phyloP scores from a whole-genome alignment of 2,888 invertebrate genomes.

The Diadromus collaris region DNA sequence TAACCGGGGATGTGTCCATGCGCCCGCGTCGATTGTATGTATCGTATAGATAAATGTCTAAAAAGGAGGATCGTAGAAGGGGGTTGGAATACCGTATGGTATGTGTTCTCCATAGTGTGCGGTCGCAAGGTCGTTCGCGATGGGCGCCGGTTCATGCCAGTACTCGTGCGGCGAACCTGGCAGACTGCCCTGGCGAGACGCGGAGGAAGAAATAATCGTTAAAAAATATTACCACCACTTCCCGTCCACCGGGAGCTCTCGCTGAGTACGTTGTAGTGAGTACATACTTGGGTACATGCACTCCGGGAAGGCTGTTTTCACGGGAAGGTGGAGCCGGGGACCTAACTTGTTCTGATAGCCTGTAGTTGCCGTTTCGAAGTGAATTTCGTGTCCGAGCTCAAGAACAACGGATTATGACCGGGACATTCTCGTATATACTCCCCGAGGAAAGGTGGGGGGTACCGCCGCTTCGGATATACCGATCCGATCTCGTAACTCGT shows the following conservation, averaged over 20 bases:
- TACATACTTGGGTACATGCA: conserved; percentile 24
- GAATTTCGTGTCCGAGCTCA: conserved; percentile 12
- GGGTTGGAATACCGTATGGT: conserved; percentile 26
- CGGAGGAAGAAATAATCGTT: conserved; percentile 38
- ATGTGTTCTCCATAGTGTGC: conserved; percentile 23
- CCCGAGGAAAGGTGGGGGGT: background rate
- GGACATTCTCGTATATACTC: background rate
- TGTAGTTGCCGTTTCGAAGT: conserved; percentile 15
- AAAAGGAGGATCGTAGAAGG: background rate
- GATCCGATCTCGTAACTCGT: conserved; percentile 3
- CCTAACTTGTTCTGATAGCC: conserved; percentile 18
- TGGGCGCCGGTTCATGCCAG: background rate
- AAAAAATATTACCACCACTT: conserved; percentile 44
- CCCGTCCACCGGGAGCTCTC: background rate
- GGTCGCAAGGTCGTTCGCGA: conserved; percentile 40
- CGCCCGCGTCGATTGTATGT: background rate
- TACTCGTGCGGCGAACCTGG: conserved; percentile 31
- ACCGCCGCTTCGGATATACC: background rate
- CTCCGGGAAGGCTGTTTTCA: conserved; percentile 1
- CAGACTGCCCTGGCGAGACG: conserved; percentile 26
- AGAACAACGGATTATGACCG: conserved; percentile 5
- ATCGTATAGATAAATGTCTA: conserved; percentile 21
- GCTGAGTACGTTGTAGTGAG: background rate
- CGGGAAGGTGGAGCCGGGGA: background rate
- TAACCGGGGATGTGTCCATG: conserved; percentile 3